Conservation (phyloP, 1,140 invertebrate genomes). For the Onthophagus taurus region DNA sequence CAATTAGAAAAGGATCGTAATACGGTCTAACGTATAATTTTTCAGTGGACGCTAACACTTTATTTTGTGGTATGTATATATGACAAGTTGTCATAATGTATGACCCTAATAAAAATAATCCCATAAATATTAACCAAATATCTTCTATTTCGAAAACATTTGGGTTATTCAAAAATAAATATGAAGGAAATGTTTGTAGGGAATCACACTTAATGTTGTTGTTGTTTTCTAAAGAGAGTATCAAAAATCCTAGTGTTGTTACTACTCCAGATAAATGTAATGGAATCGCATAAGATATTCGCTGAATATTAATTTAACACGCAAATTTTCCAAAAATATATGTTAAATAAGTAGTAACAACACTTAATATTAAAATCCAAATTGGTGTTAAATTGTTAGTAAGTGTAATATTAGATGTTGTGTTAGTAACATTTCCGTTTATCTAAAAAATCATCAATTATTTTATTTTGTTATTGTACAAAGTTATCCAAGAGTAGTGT, state of each 20-base stretch:
- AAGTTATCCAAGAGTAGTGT: too few species aligned
- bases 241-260: too few species aligned
- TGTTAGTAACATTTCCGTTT: slow-evolving; percentile 27
- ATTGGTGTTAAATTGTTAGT: slow-evolving; percentile 36
- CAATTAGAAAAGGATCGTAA: slow-evolving; percentile 72
- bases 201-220: slow-evolving; percentile 53
- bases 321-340: slow-evolving; percentile 72
- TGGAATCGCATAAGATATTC: slow-evolving; percentile 70
- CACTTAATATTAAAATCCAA: slow-evolving; percentile 52
- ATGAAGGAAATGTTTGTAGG: slow-evolving; percentile 49
- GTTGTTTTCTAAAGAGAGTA: slow-evolving; percentile 56
- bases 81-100: slow-evolving; percentile 74
- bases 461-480: too few species aligned
- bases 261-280: slow-evolving; percentile 61
- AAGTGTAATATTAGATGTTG: slow-evolving; percentile 22
- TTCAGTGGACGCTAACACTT: slow-evolving; percentile 69
- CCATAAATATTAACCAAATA: slow-evolving; percentile 60
- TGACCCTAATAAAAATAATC: slow-evolving; percentile 71
- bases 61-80: slow-evolving; percentile 64
- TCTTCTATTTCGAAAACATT: slow-evolving; percentile 50
- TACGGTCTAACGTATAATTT: slow-evolving; percentile 73
- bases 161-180: slow-evolving; percentile 57
- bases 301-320: slow-evolving; percentile 75
- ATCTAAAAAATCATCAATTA: too few species aligned
- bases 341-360: slow-evolving; percentile 51